Evolutionary conservation across 2,888 invertebrate genomes (phyloP).

Genomic region (Pachliopta kotzebuea): DNA sequence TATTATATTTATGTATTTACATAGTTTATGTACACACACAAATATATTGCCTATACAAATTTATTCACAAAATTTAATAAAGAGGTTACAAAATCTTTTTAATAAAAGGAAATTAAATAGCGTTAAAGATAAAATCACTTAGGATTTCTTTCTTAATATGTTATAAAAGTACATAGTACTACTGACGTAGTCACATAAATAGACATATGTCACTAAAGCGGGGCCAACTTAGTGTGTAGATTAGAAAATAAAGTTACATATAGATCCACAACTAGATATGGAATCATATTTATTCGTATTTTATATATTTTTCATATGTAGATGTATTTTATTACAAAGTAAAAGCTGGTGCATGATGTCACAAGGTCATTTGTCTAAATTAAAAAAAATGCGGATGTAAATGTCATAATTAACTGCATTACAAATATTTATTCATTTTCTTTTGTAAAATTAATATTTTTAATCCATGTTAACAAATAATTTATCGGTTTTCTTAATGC

Average conservation of each 20-base stretch:
- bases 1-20: not conserved
- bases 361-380: slow-evolving; percentile 25
- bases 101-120: not conserved
- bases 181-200: slow-evolving; percentile 39
- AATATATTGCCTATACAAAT: not conserved
- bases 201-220: slow-evolving; percentile 51
- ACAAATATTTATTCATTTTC: too few relatives aligned
- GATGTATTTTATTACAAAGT: not conserved
- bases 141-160: not conserved
- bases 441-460: too few relatives aligned
- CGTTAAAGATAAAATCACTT: too few relatives aligned
- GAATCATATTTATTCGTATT: slow-evolving; percentile 6
- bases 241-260: slow-evolving; percentile 30
- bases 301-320: not conserved
- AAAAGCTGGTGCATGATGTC: slow-evolving; percentile 35
- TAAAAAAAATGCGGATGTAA: not conserved
- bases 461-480: too few relatives aligned
- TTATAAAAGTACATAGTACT: slow-evolving; percentile 35
- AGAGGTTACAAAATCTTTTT: not conserved
- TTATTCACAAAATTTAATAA: not conserved
- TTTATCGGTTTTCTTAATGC: too few relatives aligned
- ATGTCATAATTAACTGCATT: too few relatives aligned
- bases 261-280: slow-evolving; percentile 4
- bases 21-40: not conserved
- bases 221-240: slow-evolving; percentile 70